Base-by-base conservation (phyloP, 2,797 vertebrate genomes). In the Anguilla anguilla region DNA sequence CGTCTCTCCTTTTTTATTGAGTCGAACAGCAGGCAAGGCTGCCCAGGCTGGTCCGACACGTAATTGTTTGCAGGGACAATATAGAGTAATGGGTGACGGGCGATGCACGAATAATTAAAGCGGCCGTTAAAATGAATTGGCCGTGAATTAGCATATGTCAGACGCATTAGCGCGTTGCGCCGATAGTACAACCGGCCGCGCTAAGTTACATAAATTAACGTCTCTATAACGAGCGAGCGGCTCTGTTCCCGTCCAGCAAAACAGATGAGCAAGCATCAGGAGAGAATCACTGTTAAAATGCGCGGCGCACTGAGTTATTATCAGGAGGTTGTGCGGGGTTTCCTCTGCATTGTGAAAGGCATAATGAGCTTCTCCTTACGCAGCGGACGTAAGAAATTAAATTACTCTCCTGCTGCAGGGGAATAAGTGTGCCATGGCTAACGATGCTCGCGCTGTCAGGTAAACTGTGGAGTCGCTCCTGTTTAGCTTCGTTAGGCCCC, bases 31-130 rank as follows among this genome's bases (percentile, higher is more conserved):
- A 43, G 31, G 13, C 86, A n/a, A 55, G 25, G 59, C 86, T 43
- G 79, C 86, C 57, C 77, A 6, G 55, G 69, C 82, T 86, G 46
- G 81, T 84, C 82, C 88, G 88, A 87, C 88, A 90, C 85, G 89
- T 90, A 91, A 89, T 91, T 91, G 88, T 88, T 86, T 90, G 69
- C 84, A 86, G 88, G 77, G 61, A 87, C 88, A 90, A 88, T 91
- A 87, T 89, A 86, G 85, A 87, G 84, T 91, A 85, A 89, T 87
- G 83, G 88, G 88, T 88, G 83, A 25, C 87, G 87, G 88, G 86
- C 77, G 86, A 85, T 90, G 89, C 87, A 86, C 57, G 77, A 88
- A 90, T 88, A 90, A 91, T 90, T 91, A 90, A 90, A 61, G 85
- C 84, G 85, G 72, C 89, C 88, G 85, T 91, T 89, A 83, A 86